Evolutionary conservation across 2,113 vertebrate genomes (phyloP).

Genomic region (Alexandromys fortis): DNA sequence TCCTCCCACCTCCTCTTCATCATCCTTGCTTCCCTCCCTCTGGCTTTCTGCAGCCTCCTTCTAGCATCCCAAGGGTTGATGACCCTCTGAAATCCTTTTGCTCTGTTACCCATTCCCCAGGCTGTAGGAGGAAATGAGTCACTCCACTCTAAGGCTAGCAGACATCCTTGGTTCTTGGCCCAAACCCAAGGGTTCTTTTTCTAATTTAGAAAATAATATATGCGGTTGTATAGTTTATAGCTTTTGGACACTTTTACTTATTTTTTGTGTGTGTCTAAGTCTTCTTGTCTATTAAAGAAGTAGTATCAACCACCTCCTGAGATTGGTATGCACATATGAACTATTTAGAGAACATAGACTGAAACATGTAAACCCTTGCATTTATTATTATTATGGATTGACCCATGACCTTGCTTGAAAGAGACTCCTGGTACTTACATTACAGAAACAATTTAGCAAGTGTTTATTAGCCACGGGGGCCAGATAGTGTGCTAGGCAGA

Average conservation of each 20-base stretch:
- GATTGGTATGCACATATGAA: background rate
- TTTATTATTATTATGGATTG: conserved; percentile 17
- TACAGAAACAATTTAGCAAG: conserved; percentile 14
- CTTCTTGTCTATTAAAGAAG: conserved; percentile 43
- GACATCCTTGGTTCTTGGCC: background rate
- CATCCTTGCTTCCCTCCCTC: background rate
- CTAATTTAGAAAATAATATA: background rate
- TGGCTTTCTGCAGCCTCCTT: conserved; percentile 27
- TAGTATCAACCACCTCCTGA: background rate
- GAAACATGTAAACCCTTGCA: conserved; percentile 27
- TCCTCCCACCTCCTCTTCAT: background rate
- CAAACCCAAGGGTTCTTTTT: background rate
- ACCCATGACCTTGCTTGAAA: background rate
- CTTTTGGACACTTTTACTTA: background rate
- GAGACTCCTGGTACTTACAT: conserved; percentile 15
- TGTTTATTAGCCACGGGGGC: background rate
- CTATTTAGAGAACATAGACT: conserved; percentile 1
- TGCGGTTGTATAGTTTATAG: background rate
- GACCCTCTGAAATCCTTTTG: conserved; percentile 32
- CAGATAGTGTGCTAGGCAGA: background rate
- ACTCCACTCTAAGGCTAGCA: background rate
- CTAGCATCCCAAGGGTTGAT: background rate
- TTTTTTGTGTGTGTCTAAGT: background rate
- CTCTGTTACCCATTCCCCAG: background rate
- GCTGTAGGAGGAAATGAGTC: background rate